A percentile compares a stretch with the other conserved stretches of the same genome.
These are phyloP conservation scores for Patiria pectinifera DNA, from an alignment of 53 echinoderm and acorn worm species.

Conservation along the genomic window DNA sequence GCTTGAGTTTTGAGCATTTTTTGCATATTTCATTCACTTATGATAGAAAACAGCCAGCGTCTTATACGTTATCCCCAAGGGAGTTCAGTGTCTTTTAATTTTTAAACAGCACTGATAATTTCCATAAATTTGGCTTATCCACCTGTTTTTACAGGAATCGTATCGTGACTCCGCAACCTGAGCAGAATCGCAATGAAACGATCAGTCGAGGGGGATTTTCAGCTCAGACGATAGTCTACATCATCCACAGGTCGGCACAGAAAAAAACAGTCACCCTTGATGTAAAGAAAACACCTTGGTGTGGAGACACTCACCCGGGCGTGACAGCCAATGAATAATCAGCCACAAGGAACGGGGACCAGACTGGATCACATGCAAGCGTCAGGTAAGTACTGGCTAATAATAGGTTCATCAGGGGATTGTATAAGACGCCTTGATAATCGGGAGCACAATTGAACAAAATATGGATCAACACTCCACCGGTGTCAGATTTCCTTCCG, in stretches of 20 bases:
- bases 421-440: neutral
- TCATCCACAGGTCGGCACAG: neutral
- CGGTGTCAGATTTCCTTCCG: neutral
- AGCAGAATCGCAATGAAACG: slow-evolving; percentile 2
- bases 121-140: neutral
- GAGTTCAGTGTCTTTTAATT: neutral
- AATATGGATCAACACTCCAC: neutral
- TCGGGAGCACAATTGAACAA: neutral
- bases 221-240: neutral
- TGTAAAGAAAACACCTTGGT: slow-evolving; percentile 15
- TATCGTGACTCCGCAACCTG: neutral
- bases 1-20: too few species aligned
- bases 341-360: neutral
- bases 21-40: neutral
- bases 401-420: neutral
- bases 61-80: neutral
- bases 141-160: neutral
- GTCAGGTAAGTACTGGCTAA: neutral
- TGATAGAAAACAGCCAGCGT: neutral
- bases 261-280: neutral
- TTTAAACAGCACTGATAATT: neutral
- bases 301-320: slow-evolving; percentile 30
- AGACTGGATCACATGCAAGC: neutral
- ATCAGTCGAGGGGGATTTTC: neutral
- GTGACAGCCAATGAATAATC: slow-evolving; percentile 42